Base-by-base conservation (phyloP, 2,113 vertebrate species). In the Ellobius talpinus region DNA sequence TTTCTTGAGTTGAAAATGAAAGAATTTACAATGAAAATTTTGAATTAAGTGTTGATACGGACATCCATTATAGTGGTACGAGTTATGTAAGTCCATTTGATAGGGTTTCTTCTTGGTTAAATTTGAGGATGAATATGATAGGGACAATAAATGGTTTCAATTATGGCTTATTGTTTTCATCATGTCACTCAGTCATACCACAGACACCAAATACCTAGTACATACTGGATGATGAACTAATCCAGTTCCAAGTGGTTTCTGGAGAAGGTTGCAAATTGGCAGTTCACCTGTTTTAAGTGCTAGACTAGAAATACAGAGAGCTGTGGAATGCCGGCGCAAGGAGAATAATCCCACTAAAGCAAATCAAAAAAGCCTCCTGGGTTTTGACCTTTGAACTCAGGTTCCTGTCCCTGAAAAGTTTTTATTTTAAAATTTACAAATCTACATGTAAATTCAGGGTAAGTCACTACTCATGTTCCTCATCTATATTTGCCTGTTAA, bases 381-480 rank as follows among this genome's bases (percentile, higher is more conserved):
- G 45, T 23, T 50, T 31, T 50, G 31, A 50, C 13, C 85, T 92
- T 85, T 95, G 68, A 95, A 95, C n/a, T 92, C 26, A 92, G 50
- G 72, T 77, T 42, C 5, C 7, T 26, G 6, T 7, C 7, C 45
- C 19, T 55, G 1, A 8, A 8, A 86, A 96, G 52, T 10, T 92
- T 94, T 89, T 90, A 33, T 92, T 94, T 74, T 91, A 85, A 97
- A 95, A 97, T 82, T 45, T 93, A 63, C 58, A 68, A 84, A 66
- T 81, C 23, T 90, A 39, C 29, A 85, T 23, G 6, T 78, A 72
- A 90, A 31, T 78, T 87, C 14, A 58, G 24, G 58, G 58, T 58
- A 58, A 89, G 5, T 66, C n/a, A 73, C 36, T 78, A 90, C 31
- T n/a, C 72, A 73, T 50, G 50, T 85, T 55, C 50, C 85, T 79